Evolutionary conservation across 1,140 invertebrate genomes (phyloP).

Genomic region (Carposina sasakii): DNA sequence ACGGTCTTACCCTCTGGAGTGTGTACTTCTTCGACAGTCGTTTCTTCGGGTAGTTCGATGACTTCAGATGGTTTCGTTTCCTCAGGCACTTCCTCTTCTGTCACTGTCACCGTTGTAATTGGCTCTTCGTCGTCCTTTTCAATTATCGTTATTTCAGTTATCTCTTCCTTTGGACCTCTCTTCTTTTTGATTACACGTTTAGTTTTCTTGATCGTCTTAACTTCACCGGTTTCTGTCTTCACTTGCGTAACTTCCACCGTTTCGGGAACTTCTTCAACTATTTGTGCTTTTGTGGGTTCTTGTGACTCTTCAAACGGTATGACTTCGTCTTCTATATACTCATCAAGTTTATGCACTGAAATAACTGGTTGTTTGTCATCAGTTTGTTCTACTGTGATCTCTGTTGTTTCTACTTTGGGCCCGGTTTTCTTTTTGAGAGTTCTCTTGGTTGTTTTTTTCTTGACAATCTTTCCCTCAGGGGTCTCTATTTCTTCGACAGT

Average conservation of each 20-base stretch:
- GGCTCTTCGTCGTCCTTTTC: slow-evolving; percentile 44
- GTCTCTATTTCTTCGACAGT: slow-evolving; percentile 1
- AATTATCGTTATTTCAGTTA: slow-evolving; percentile 45
- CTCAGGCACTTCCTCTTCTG: slow-evolving; percentile 25
- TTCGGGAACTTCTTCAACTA: slow-evolving; percentile 22
- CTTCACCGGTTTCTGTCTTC: slow-evolving; percentile 33
- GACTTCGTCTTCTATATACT: slow-evolving; percentile 13
- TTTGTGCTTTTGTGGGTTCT: slow-evolving; percentile 24
- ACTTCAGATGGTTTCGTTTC: slow-evolving; percentile 24
- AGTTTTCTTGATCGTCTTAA: slow-evolving; percentile 29
- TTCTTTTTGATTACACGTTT: slow-evolving; percentile 38
- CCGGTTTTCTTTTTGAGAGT: not conserved
- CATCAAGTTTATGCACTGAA: slow-evolving; percentile 15
- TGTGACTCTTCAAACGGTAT: slow-evolving; percentile 9
- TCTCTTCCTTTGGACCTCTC: slow-evolving; percentile 29
- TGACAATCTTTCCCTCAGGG: slow-evolving; percentile 1
- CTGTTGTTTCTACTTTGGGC: slow-evolving; percentile 25
- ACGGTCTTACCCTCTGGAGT: too few relatives aligned
- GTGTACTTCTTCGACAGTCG: slow-evolving; percentile 30
- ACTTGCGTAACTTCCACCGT: slow-evolving; percentile 37
- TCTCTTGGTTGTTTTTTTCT: slow-evolving; percentile 5
- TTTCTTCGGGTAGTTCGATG: slow-evolving; percentile 32
- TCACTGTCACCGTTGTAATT: slow-evolving; percentile 27
- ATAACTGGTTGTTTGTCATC: slow-evolving; percentile 31
- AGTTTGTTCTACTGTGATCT: slow-evolving; percentile 30